Conservation (phyloP, 2,888 invertebrate genomes). For the Lasiommata megera region DNA sequence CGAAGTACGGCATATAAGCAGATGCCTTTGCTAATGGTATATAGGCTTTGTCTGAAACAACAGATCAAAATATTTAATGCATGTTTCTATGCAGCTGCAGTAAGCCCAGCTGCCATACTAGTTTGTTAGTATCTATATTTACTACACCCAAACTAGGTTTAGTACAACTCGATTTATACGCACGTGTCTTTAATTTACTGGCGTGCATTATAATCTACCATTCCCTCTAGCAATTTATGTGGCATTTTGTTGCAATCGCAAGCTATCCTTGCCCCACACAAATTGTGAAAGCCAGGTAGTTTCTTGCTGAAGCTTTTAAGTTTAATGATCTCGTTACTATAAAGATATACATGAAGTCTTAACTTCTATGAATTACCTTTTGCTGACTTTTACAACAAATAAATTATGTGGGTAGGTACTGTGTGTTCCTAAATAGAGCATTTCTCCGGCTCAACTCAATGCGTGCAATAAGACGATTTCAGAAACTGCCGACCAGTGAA, state of each 20-base stretch:
- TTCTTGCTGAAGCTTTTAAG: constrained; percentile 11
- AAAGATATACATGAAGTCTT: background rate
- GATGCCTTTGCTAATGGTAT: background rate
- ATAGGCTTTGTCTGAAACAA: background rate
- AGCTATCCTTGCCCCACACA: constrained; percentile 31
- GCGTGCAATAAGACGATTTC: no score
- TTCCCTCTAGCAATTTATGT: constrained; percentile 22
- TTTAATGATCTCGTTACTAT: background rate
- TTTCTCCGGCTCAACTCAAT: no score
- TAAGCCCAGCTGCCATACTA: constrained; percentile 13
- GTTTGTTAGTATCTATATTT: constrained; percentile 8
- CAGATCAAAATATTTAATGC: background rate
- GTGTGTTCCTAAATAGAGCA: no score
- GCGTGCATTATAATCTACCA: constrained; percentile 15
- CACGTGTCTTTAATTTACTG: constrained; percentile 23
- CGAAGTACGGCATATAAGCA: background rate
- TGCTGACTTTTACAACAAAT: no score
- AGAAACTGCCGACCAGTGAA: no score
- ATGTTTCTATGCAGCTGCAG: constrained; percentile 12
- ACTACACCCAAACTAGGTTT: constrained; percentile 10
- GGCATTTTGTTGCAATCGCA: constrained; percentile 29
- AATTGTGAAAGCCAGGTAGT: constrained; percentile 19
- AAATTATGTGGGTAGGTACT: no score
- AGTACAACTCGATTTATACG: constrained; percentile 6
- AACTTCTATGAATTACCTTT: no score